Evolutionary conservation across 2,113 vertebrate genomes (phyloP), one percentile per base, ranked within the genome.

Genomic region (Promerops cafer): DNA sequence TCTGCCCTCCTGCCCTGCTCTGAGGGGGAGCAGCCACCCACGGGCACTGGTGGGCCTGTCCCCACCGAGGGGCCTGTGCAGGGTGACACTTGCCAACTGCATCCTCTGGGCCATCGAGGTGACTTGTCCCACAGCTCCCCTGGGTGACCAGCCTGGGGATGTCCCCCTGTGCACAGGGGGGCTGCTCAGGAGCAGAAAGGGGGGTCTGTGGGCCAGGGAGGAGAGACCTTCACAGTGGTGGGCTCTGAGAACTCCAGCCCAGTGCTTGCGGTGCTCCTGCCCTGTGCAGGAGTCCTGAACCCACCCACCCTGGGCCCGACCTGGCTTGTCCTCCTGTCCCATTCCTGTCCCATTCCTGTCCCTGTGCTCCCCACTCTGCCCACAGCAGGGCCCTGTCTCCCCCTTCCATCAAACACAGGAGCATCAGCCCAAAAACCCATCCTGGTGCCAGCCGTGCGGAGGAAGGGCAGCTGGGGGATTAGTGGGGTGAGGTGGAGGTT

Each of bases 221-320:
- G 63, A 40, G 47, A 31, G 26, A 8, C 35, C 68, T 33, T 59
- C 2, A 0, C 3, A 1, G 5, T 3, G 12, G 7, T n/a, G 30
- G 40, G 40, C 50, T 78, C 52, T 20, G 20, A 42, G 28, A 75
- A 7, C 11, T 1, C 45, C 63, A 87, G 21, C 68, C 61, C 33
- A 7, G 5, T 2, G 11, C 47, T n/a, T 18, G 4, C 8, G 47
- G 8, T 22, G 12, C 11, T 87, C 30, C 72, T 68, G 42, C 45
- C 9, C n/a, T 27, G 7, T 11, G 22, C 45, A 60, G 64, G 39
- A 52, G 21, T 12, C 24, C 64, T 44, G 31, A 65, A 28, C 22
- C n/a, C 2, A 0, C 30, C 65, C 37, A 39, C 30, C 40, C 24
- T 27, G 50, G 8, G 12, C 35, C 31, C 0, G 0, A 0, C 15